phyloP scores from a whole-genome alignment of 2,888 invertebrate genomes.

The Altica lythri region DNA sequence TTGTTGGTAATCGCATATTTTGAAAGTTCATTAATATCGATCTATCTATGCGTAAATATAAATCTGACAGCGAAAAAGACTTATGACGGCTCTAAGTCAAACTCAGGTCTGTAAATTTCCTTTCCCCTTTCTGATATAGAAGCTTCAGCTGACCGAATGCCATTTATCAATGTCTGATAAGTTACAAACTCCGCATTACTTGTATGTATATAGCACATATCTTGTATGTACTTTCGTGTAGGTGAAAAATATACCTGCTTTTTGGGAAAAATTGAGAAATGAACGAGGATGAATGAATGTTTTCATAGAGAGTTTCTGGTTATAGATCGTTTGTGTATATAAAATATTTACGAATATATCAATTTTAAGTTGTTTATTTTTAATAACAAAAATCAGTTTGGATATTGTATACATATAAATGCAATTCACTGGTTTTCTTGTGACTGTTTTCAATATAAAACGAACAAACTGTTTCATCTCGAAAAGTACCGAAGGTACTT shows the following conservation, averaged over 20 bases:
- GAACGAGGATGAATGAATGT: slow-evolving; percentile 6
- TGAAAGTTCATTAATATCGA: slow-evolving; percentile 42
- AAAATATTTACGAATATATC: too few relatives aligned
- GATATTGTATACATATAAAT: too few relatives aligned
- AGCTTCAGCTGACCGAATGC: slow-evolving; percentile 36
- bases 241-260: slow-evolving; percentile 37
- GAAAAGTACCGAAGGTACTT: too few relatives aligned
- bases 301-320: too few relatives aligned
- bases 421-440: too few relatives aligned
- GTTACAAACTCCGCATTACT: slow-evolving; percentile 42
- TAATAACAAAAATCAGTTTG: too few relatives aligned
- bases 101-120: slow-evolving; percentile 38
- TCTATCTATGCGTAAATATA: slow-evolving; percentile 39
- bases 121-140: slow-evolving; percentile 32
- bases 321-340: too few relatives aligned
- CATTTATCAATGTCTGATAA: slow-evolving; percentile 49
- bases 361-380: too few relatives aligned
- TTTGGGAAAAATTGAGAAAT: not conserved
- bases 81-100: slow-evolving; percentile 43
- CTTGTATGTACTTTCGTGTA: slow-evolving; percentile 30
- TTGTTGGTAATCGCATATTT: too few relatives aligned
- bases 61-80: slow-evolving; percentile 42
- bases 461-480: too few relatives aligned
- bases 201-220: slow-evolving; percentile 37
- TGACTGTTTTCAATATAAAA: too few relatives aligned